Evolutionary conservation across 1,140 invertebrate genomes (phyloP).

Genomic region (Gonatopus flavifemur): DNA sequence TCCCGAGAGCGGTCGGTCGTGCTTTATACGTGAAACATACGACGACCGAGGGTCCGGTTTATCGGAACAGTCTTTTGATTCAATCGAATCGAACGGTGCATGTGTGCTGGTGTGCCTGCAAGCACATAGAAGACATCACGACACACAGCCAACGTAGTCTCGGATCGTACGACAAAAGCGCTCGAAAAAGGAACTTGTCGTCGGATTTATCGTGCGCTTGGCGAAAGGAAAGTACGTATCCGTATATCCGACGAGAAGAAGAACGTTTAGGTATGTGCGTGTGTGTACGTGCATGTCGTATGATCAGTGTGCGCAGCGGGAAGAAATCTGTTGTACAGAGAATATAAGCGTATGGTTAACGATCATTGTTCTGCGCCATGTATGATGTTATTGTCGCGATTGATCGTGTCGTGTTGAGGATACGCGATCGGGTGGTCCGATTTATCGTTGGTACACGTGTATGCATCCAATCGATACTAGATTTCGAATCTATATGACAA

Average conservation of each 20-base stretch:
- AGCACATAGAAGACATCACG: neutral
- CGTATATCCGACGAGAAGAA: constrained; percentile 14
- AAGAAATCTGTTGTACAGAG: constrained; percentile 13
- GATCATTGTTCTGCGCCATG: constrained; percentile 17
- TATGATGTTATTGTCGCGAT: constrained; percentile 15
- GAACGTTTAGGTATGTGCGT: no score
- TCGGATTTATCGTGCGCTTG: constrained; percentile 20
- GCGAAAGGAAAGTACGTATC: no score
- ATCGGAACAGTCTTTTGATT: constrained; percentile 3
- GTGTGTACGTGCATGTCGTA: constrained; percentile 3
- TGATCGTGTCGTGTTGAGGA: no score
- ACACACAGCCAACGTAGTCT: neutral
- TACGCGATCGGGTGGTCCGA: no score
- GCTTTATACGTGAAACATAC: no score
- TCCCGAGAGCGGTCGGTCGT: no score
- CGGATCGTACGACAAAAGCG: constrained; percentile 3
- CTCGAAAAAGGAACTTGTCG: constrained; percentile 23
- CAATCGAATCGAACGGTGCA: neutral
- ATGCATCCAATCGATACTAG: no score
- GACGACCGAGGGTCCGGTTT: constrained; percentile 11
- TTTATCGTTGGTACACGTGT: no score
- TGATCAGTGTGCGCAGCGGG: constrained; percentile 13
- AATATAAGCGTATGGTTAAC: constrained; percentile 16
- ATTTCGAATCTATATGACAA: no score
- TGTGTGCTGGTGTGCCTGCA: no score